Conservation (phyloP, 92 coral and sea anemone species). For the Micromussa lordhowensis region DNA sequence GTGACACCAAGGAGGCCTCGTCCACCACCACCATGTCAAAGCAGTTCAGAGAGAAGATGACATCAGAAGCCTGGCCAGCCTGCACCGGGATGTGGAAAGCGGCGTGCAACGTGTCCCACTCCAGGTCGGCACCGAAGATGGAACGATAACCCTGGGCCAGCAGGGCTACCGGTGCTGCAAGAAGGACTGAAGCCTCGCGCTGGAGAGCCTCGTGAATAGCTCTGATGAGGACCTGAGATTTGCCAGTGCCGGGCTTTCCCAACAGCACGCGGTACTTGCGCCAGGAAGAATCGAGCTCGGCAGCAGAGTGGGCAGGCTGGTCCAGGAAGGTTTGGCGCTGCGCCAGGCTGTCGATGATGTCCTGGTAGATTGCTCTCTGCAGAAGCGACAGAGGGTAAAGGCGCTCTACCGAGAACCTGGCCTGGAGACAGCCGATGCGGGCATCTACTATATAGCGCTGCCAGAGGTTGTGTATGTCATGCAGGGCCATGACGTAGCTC, state of each 20-base stretch:
- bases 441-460: too few species aligned
- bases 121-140: neutral
- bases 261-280: slow-evolving; percentile 5
- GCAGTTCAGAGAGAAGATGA: neutral
- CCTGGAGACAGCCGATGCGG: too few species aligned
- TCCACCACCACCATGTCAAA: slow-evolving; percentile 34
- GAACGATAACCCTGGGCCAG: slow-evolving; percentile 7
- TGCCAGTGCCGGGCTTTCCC: slow-evolving; percentile 48
- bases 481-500: too few species aligned
- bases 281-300: neutral
- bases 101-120: slow-evolving; percentile 26
- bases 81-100: slow-evolving; percentile 22
- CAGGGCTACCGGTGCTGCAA: slow-evolving; percentile 23
- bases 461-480: too few species aligned
- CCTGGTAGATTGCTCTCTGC: too few species aligned
- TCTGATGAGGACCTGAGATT: slow-evolving; percentile 5
- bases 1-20: neutral
- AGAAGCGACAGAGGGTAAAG: too few species aligned
- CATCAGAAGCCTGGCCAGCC: neutral
- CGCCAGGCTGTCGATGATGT: too few species aligned
- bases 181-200: slow-evolving; percentile 8
- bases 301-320: neutral
- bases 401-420: too few species aligned
- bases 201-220: slow-evolving; percentile 9
- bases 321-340: slow-evolving; percentile 12